These are phyloP conservation scores for Hipposideros armiger DNA, from an alignment of 2,113 vertebrate species.

Conservation along the genomic window DNA sequence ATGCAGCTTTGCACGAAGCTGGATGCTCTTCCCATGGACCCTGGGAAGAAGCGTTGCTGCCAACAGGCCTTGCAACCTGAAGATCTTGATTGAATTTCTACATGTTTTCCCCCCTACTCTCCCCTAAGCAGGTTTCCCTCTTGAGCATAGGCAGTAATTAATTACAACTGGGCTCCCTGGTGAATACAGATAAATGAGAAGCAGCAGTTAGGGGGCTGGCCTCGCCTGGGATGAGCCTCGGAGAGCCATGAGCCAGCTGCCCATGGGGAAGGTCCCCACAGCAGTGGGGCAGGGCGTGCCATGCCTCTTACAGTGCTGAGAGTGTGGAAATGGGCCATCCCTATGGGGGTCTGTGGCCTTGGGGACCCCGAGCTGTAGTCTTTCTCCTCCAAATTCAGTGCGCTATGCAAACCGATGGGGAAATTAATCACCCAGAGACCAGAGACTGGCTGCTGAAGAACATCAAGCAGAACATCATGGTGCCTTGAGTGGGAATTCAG, in stretches of 20 bases:
- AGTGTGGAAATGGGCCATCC: not conserved
- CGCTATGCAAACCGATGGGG: not conserved
- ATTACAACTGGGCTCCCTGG: conserved; percentile 82
- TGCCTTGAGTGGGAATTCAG: conserved; percentile 25
- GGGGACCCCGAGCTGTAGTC: not conserved
- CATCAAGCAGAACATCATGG: not conserved
- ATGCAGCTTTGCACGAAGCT: not conserved
- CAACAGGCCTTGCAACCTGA: conserved; percentile 76
- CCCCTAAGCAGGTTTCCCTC: conserved; percentile 80
- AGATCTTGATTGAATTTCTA: conserved; percentile 84
- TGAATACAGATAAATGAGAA: conserved; percentile 82
- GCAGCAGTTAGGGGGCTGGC: conserved; percentile 64
- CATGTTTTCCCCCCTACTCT: conserved; percentile 68
- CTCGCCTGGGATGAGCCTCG: conserved; percentile 39
- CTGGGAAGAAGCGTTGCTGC: conserved; percentile 69
- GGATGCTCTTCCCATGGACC: conserved; percentile 44
- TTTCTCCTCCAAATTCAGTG: not conserved
- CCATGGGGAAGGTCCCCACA: not conserved
- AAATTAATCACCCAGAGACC: not conserved
- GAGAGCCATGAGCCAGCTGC: not conserved
- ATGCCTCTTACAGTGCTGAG: not conserved
- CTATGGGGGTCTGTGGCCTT: not conserved
- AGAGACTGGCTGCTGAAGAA: not conserved
- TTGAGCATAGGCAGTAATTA: conserved; percentile 86
- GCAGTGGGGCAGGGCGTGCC: not conserved